phyloP scores from a whole-genome alignment of 37 sponge, comb jelly and placozoan species.

The Beroe forskalii region DNA sequence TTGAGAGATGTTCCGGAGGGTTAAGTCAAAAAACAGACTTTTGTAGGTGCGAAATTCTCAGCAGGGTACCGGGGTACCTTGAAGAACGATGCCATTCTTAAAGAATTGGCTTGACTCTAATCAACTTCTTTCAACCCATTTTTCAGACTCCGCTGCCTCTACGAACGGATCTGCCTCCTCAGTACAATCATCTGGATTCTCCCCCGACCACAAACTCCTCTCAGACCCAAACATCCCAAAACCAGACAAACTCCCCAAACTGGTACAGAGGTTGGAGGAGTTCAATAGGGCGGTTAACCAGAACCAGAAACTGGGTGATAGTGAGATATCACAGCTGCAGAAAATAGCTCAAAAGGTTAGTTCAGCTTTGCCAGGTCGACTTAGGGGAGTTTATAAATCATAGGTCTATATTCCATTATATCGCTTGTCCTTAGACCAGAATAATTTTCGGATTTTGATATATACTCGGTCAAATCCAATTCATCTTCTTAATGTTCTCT shows the following conservation, averaged over 20 bases:
- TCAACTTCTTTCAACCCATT: too few species aligned
- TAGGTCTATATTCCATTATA: too few species aligned
- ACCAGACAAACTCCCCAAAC: conserved; percentile 12
- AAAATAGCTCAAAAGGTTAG: conserved; percentile 22
- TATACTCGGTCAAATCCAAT: too few species aligned
- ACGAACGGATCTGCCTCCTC: not conserved
- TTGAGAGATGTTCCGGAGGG: not conserved
- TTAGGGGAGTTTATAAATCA: too few species aligned
- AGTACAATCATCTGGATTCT: not conserved
- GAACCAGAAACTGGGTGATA: not conserved
- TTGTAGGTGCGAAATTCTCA: too few species aligned
- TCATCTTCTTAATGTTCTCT: not conserved
- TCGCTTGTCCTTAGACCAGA: too few species aligned
- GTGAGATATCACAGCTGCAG: not conserved
- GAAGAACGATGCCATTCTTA: too few species aligned
- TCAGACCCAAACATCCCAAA: not conserved
- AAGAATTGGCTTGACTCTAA: too few species aligned
- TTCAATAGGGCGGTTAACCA: not conserved
- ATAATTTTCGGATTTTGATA: too few species aligned
- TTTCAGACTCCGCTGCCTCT: not conserved
- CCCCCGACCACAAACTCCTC: not conserved
- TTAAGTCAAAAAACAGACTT: not conserved
- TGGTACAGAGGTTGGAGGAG: not conserved
- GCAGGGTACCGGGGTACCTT: too few species aligned
- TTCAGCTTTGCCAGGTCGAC: too few species aligned